A percentile compares a stretch with the other conserved stretches of the same genome.
Conservation (phyloP, 2,113 vertebrate genomes). For the Pygoscelis adeliae region DNA sequence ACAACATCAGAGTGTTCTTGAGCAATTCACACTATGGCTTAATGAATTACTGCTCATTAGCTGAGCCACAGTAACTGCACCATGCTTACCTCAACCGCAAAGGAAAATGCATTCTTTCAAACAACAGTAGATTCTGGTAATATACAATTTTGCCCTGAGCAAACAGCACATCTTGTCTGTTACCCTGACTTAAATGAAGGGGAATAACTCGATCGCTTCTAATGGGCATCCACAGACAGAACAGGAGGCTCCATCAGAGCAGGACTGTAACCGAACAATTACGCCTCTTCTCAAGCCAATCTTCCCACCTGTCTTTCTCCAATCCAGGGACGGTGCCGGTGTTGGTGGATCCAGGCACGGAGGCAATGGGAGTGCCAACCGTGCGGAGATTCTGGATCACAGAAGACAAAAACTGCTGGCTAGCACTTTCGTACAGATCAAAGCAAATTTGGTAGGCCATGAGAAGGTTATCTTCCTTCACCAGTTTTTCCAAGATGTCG, state of each 20-base stretch:
- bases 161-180: background rate
- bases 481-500: conserved; percentile 96
- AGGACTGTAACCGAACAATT: background rate
- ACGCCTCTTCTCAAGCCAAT: background rate
- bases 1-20: background rate
- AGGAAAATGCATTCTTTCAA: background rate
- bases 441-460: conserved; percentile 99
- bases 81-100: background rate
- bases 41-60: background rate
- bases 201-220: background rate
- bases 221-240: background rate
- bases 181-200: background rate
- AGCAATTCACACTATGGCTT: background rate
- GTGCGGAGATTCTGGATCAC: conserved; percentile 96
- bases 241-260: background rate
- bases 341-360: conserved; percentile 96
- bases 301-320: conserved; percentile 88
- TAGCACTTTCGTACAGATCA: conserved; percentile 97
- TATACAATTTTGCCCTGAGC: background rate
- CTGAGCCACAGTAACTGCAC: background rate
- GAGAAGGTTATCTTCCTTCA: conserved; percentile 97
- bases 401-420: conserved; percentile 97
- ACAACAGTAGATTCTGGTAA: background rate
- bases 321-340: conserved; percentile 88
- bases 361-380: conserved; percentile 92